Evolutionary conservation across 2,888 invertebrate genomes (phyloP), one percentile per base, ranked within the genome.

Genomic region (Noctua comes): DNA sequence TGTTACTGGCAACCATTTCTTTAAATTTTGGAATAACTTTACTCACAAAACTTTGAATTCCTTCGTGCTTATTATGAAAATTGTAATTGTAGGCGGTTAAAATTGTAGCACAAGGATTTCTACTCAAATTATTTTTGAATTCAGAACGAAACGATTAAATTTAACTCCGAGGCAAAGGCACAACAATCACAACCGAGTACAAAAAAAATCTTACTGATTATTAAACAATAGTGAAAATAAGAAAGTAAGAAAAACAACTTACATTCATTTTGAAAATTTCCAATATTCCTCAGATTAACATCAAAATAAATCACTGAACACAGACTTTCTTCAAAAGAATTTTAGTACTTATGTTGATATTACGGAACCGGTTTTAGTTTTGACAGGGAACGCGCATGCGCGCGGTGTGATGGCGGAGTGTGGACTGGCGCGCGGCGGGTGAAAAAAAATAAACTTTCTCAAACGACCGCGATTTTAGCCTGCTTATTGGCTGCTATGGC

Each of bases 361-460:
- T 74, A 82, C 86, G 89, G 85, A 87, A 89, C 88, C 86, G 87
- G 88, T 88, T 83, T 57, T 68, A 27, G 40, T 64, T 72, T 74
- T 72, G 82, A 73, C 68, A 74, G 68, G 24, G 21, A 62, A 77
- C 82, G 79, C 87, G 80, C 90, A 79, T 78, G 86, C 79, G 79
- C 76, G 78, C 73, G 64, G 75, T 68, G n/a, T 80, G 88, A 83
- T 83, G 88, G 90, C 89, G 84, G 83, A 80, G 66, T 76, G 85
- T 86, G 87, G 90, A 93, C 93, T 93, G 92, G 83, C 88, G 86
- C 68, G 82, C 80, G 73, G 79, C 80, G 62, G 62, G 72, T 68
- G 78, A 84, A 88, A 89, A 89, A 91, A 91, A 91, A 89, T 84
- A 87, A 90, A 93, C 93, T 93, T 93, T 93, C 93, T 90, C 92